Evolutionary conservation across 2,888 invertebrate species (phyloP), one percentile per base, ranked within the genome.

Genomic region (Melipona bicolor): DNA sequence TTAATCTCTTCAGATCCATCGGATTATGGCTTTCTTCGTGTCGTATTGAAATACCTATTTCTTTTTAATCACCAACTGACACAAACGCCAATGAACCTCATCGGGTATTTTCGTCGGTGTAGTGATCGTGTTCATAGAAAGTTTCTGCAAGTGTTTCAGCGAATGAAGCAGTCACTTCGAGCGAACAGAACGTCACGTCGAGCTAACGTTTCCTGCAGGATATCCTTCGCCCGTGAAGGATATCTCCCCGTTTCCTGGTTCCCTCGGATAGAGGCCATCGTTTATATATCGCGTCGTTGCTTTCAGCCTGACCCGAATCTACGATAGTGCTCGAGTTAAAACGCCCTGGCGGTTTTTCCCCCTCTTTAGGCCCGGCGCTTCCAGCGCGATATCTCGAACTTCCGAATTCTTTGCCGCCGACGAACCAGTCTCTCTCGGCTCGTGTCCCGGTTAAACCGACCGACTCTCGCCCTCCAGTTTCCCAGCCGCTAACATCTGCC

Each of bases 381-480:
- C 73, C 73, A 84, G 64, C 84, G 90, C 84, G 90, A 86, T 87
- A 90, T 90, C 84, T 79, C 76, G 62, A 88, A 90, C 84, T 91
- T 91, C 71, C 85, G 84, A 85, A 87, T 88, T 86, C 62, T 74
- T 88, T 86, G 49, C 69, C 86, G 43, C 69, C 43, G 36, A 79
- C 17, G 24, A n/a, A 24, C 43, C 43, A 43, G 84, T 32, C 87
- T 84, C 88, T 87, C 78, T 86, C 79, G 88, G 89, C 90, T 90
- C 87, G 86, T 86, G 80, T 84, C 36, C 77, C 82, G 88, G 88
- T 92, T 89, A 90, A 91, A 92, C 89, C 90, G 89, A 85, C 76
- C 79, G 87, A 89, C 79, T 87, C 86, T 87, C 86, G 86, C 82
- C 83, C 81, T 77, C 86, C 91, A 92, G 89, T 91, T 91, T 92